These are phyloP conservation scores for Myrmecobius fasciatus DNA, from an alignment of 2,113 vertebrate species.

Conservation along the genomic window DNA sequence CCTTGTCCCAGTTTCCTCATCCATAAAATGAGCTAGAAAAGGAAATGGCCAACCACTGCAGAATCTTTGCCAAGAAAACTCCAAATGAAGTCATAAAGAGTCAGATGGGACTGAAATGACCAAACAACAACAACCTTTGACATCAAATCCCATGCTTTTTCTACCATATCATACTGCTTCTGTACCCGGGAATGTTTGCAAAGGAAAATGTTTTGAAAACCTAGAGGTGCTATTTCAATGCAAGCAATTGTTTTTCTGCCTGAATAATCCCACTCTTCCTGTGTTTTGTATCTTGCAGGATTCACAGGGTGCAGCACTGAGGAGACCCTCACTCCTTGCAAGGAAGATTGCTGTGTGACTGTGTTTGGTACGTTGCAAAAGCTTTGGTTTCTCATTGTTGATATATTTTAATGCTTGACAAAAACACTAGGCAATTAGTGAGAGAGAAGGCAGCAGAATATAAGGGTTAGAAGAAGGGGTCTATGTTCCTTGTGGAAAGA, in stretches of 20 bases:
- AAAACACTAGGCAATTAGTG: not conserved
- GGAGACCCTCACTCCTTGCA: not conserved
- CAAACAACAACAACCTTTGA: not conserved
- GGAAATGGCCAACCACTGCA: not conserved
- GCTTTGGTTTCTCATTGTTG: not conserved
- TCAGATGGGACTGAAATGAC: not conserved
- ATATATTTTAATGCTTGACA: not conserved
- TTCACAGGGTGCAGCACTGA: not conserved
- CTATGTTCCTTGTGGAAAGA: not conserved
- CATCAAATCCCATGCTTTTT: not conserved
- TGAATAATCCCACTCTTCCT: not conserved
- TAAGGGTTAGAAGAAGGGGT: not conserved
- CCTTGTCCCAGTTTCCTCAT: not conserved
- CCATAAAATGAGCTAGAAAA: not conserved
- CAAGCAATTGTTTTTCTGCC: not conserved
- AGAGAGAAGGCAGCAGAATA: not conserved
- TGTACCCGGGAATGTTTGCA: not conserved
- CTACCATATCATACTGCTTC: not conserved
- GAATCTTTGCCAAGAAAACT: not conserved
- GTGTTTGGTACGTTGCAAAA: not conserved
- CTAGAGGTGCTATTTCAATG: not conserved
- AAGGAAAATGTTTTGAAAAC: not conserved
- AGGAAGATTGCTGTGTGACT: not conserved
- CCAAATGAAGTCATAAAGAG: not conserved
- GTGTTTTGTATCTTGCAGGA: not conserved